Evolutionary conservation across 1,140 invertebrate genomes (phyloP).

Genomic region (Zaprionus africanus): DNA sequence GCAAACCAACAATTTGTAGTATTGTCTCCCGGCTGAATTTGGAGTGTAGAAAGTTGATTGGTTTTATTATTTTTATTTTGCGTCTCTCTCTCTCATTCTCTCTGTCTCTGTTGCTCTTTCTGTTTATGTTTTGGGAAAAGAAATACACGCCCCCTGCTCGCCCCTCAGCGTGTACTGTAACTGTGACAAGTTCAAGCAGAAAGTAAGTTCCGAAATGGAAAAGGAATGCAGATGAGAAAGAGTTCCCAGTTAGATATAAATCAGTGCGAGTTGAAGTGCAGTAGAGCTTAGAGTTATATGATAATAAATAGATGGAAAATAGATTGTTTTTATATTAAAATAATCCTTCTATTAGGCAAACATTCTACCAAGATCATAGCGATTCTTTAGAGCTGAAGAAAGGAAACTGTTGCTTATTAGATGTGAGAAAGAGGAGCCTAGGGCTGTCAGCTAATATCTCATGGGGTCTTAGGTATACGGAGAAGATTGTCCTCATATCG

Average conservation of each 20-base stretch:
- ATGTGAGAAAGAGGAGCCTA: neutral
- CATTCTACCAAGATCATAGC: accelerated
- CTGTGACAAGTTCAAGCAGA: slow-evolving; percentile 32
- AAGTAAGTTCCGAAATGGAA: neutral
- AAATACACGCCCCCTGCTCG: slow-evolving; percentile 1
- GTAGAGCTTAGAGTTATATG: too few relatives aligned
- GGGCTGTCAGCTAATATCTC: neutral
- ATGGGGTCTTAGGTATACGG: neutral
- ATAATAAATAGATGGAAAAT: too few relatives aligned
- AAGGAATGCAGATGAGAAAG: neutral
- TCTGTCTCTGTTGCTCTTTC: slow-evolving; percentile 21
- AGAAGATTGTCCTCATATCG: neutral
- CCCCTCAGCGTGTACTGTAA: slow-evolving; percentile 12
- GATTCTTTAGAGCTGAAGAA: too few relatives aligned
- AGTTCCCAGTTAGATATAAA: neutral
- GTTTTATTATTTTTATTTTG: slow-evolving; percentile 54
- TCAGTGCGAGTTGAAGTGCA: too few relatives aligned
- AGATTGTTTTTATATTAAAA: too few relatives aligned
- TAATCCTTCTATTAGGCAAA: too few relatives aligned
- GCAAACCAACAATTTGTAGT: slow-evolving; percentile 75
- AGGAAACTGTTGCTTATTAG: too few relatives aligned
- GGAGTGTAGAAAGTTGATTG: slow-evolving; percentile 80
- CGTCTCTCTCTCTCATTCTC: neutral
- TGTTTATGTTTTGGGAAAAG: slow-evolving; percentile 20
- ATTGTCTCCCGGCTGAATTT: slow-evolving; percentile 44